phyloP scores from a whole-genome alignment of 1,140 invertebrate genomes.

The Schlechtendalia chinensis region DNA sequence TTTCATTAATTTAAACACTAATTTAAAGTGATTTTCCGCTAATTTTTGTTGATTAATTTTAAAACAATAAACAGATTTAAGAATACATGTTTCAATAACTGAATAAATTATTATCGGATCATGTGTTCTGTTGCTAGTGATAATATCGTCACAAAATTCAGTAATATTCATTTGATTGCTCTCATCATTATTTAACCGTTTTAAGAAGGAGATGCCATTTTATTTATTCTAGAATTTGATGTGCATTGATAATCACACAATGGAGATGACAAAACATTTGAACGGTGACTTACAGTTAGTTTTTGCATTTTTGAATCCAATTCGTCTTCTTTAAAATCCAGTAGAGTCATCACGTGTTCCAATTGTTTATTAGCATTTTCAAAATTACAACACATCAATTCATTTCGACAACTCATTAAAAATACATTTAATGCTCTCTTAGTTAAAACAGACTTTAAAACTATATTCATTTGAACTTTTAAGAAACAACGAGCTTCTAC shows the following conservation, averaged over 20 bases:
- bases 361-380: conserved; percentile 32
- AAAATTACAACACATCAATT: conserved; percentile 35
- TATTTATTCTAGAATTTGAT: not conserved
- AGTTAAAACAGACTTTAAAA: conserved; percentile 32
- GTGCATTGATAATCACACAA: conserved; percentile 19
- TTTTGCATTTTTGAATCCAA: conserved; percentile 39
- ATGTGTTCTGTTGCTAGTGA: not conserved
- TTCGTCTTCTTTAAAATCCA: conserved; percentile 40
- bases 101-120: conserved; percentile 21
- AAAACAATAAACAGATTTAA: conserved; percentile 42
- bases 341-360: conserved; percentile 34
- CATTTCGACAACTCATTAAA: conserved; percentile 43
- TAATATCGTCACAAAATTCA: conserved; percentile 3
- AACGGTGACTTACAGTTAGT: not conserved
- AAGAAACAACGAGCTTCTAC: conserved; percentile 43
- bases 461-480: conserved; percentile 45
- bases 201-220: conserved; percentile 34
- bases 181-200: conserved; percentile 9
- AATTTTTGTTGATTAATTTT: conserved; percentile 4
- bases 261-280: not conserved
- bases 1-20: conserved; percentile 13
- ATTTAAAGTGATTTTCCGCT: conserved; percentile 24
- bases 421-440: conserved; percentile 47
- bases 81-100: conserved; percentile 34
- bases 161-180: conserved; percentile 4